These are phyloP conservation scores for Gopherus flavomarginatus DNA, from an alignment of 2,113 vertebrate species.

Conservation along the genomic window DNA sequence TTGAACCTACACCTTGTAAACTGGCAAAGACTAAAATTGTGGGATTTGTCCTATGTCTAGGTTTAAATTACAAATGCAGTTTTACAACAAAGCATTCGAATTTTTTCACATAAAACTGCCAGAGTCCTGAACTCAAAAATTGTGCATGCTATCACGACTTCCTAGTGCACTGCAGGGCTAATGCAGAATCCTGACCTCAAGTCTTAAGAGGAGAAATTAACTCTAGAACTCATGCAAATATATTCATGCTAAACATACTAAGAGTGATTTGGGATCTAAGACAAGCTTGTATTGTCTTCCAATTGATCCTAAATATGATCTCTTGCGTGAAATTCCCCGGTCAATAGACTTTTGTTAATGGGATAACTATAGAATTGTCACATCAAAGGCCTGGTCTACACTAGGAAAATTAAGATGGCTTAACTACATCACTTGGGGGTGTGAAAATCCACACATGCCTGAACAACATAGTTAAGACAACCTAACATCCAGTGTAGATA, in stretches of 20 bases:
- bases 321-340: not conserved
- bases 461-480: not conserved
- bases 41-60: not conserved
- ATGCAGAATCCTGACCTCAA: not conserved
- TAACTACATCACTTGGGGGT: not conserved
- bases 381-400: not conserved
- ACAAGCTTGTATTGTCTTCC: not conserved
- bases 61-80: not conserved
- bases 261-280: not conserved
- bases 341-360: not conserved
- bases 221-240: not conserved
- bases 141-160: not conserved
- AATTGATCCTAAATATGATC: rapidly evolving
- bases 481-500: not conserved
- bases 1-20: not conserved
- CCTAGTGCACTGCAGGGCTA: not conserved
- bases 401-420: not conserved
- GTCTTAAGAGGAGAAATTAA: not conserved
- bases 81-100: not conserved
- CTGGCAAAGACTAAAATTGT: rapidly evolving
- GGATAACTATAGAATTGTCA: not conserved
- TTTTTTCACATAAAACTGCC: not conserved
- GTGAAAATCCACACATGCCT: not conserved
- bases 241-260: not conserved
- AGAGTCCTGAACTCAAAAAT: not conserved